Base-by-base conservation (phyloP, 2,888 invertebrate genomes). In the Lycia hirtaria region DNA sequence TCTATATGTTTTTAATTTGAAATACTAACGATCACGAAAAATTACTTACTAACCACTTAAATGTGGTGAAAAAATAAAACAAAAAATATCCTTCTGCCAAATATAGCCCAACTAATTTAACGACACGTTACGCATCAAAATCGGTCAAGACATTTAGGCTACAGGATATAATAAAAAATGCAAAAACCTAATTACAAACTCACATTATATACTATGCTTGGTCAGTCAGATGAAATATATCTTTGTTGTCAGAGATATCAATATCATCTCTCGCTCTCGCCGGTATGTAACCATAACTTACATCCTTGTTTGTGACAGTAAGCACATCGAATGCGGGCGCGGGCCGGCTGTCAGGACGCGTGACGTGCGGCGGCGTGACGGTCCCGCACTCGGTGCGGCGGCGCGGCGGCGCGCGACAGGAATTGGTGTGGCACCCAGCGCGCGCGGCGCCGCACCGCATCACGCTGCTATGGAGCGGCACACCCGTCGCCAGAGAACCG, bases 371-470 rank as follows among this genome's bases (percentile, higher is more conserved):
- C 20, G 96, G 96, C 2, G 93, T 94, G 24, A 95, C 96, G 63
- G 97, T 98, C 3, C 96, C 97, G 19, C 96, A 97, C 79, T 94
- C 96, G 60, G 94, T 98, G 62, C 93, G 96, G 15, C 94, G 96
- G 53, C 95, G 95, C 68, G 95, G 96, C 22, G 94, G 94, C 41
- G 80, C 78, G 2, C 90, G 96, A 50, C 96, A 96, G 87, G 96
- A 97, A 85, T 95, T 97, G 22, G 95, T 96, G 57, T 98, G 98
- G 88, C 97, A 97, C 81, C 98, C 98, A 0, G 94, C 95, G 0
- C 92, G 96, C 32, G 96, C 97, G 1, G 97, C 98, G 17, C 96
- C 97, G 1, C 98, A 99, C 83, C 94, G 96, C 70, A 93, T 99
- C 55, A 94, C 96, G 59, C 93, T 98, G 47, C 94, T 96, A 68